Conservation (phyloP, 2,113 vertebrate species). For the Mixornis gularis region DNA sequence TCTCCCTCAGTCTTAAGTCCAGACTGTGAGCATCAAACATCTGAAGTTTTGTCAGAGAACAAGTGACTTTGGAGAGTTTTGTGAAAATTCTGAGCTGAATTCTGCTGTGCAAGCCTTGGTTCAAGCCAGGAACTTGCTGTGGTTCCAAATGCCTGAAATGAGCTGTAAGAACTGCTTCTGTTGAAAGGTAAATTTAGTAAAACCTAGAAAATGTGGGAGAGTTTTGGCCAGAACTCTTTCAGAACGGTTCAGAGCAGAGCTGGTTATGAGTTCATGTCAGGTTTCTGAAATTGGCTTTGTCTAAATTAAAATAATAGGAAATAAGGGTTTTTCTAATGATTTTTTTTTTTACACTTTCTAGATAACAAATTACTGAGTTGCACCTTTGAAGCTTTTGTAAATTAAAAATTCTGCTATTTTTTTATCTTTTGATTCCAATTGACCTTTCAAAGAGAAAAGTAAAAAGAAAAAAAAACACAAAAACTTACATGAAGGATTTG, state of each 20-base stretch:
- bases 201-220: not conserved
- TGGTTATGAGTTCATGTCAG: not conserved
- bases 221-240: not conserved
- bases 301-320: not conserved
- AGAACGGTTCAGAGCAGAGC: not conserved
- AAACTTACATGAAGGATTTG: not conserved
- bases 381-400: not conserved
- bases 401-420: not conserved
- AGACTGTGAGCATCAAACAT: not conserved
- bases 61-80: not conserved
- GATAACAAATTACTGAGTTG: not conserved
- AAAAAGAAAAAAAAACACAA: not conserved
- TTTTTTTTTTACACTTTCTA: not conserved
- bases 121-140: not conserved
- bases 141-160: not conserved
- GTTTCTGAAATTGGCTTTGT: not conserved
- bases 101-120: not conserved
- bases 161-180: not conserved
- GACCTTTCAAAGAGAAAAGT: not conserved
- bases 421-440: not conserved
- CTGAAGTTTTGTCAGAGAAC: not conserved
- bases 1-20: not conserved
- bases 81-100: not conserved
- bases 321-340: not conserved
- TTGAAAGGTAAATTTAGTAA: not conserved